A percentile compares a stretch with the other conserved stretches of the same genome.
Evolutionary conservation across 2,888 invertebrate species (phyloP).

Genomic region (Pyrrhosoma nymphula): DNA sequence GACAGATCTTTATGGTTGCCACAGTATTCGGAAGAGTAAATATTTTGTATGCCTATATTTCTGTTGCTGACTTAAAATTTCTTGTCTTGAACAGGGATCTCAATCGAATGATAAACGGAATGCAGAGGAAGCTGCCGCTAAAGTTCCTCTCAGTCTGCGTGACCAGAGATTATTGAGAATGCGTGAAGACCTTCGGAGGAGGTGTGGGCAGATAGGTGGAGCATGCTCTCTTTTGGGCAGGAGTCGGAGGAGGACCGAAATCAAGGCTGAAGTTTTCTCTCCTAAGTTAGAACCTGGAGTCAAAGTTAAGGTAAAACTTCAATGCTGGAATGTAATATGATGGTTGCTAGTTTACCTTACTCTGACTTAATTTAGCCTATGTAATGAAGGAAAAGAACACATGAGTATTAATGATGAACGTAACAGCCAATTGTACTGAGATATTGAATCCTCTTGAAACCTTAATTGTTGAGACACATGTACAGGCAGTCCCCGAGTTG

Average conservation of each 20-base stretch:
- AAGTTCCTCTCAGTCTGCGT: conserved; percentile 40
- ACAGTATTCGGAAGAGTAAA: too few species aligned
- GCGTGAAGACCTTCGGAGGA: conserved; percentile 61
- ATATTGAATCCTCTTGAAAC: too few species aligned
- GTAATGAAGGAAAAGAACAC: too few species aligned
- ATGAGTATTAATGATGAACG: too few species aligned
- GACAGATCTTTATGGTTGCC: too few species aligned
- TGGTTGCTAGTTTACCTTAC: not conserved
- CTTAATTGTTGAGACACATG: too few species aligned
- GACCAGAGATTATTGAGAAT: conserved; percentile 54
- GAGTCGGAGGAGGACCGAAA: conserved; percentile 41
- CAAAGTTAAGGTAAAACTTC: conserved; percentile 44
- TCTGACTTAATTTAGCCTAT: too few species aligned
- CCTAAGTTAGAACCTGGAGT: conserved; percentile 27
- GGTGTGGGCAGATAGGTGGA: conserved; percentile 52
- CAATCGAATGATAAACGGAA: conserved; percentile 22
- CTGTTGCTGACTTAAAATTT: not conserved
- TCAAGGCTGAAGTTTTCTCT: not conserved
- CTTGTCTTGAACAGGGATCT: conserved; percentile 29
- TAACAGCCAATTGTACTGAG: too few species aligned
- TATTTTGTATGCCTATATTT: not conserved
- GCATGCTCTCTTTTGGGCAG: conserved; percentile 36
- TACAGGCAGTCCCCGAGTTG: too few species aligned
- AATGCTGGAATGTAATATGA: not conserved
- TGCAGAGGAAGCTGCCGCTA: not conserved